phyloP scores from a whole-genome alignment of 2,888 invertebrate genomes.

The Chaetogeoica ovagalla region DNA sequence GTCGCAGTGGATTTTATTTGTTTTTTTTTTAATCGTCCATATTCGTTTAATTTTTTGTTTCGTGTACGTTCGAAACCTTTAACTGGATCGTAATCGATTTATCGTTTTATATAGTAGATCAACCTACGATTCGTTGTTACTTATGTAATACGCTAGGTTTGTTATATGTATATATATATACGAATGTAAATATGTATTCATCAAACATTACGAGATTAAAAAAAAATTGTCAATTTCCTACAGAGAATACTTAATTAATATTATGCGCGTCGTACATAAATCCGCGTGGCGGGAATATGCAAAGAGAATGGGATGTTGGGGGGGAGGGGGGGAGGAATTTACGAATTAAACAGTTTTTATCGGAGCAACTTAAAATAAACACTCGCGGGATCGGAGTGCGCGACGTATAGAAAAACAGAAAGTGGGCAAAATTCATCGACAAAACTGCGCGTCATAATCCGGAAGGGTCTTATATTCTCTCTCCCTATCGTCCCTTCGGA shows the following conservation, averaged over 20 bases:
- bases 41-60: no score
- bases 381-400: constrained; percentile 4
- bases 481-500: not conserved
- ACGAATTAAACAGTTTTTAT: constrained; percentile 9
- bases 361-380: constrained; percentile 49
- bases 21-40: no score
- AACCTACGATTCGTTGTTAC: no score
- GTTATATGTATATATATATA: no score
- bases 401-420: constrained; percentile 8
- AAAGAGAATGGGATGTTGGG: no score
- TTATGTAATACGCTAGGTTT: no score
- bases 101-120: no score
- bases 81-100: no score
- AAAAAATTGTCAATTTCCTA: not conserved
- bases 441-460: constrained; percentile 52
- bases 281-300: not conserved
- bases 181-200: no score
- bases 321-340: not conserved
- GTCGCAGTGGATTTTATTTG: no score
- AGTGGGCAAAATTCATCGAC: constrained; percentile 41
- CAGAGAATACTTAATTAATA: not conserved
- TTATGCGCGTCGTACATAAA: not conserved
- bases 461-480: constrained; percentile 37
- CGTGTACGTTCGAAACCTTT: no score
- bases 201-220: no score